phyloP scores from a whole-genome alignment of 2,888 invertebrate genomes.

The Peribatodes rhomboidaria region DNA sequence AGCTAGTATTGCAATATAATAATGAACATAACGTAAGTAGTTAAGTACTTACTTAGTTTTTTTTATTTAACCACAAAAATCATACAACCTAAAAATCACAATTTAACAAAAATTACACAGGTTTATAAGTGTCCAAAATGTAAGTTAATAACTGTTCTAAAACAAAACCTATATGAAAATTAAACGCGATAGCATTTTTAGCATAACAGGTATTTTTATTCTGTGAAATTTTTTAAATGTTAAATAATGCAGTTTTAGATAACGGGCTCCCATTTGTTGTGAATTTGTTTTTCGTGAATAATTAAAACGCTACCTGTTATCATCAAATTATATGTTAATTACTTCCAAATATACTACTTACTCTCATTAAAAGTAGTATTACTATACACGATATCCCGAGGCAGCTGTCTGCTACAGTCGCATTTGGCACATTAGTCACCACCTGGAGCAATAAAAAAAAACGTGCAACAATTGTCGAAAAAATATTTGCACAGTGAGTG shows the following conservation, averaged over 20 bases:
- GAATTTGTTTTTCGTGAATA: slow-evolving; percentile 1
- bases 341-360: slow-evolving; percentile 76
- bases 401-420: slow-evolving; percentile 89
- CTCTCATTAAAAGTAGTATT: slow-evolving; percentile 91
- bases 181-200: no score
- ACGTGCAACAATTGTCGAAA: neutral
- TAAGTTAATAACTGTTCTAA: no score
- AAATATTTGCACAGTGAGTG: neutral
- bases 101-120: no score
- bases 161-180: no score
- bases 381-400: slow-evolving; percentile 91
- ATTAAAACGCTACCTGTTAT: neutral
- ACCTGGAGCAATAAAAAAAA: slow-evolving; percentile 75
- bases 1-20: no score
- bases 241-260: neutral
- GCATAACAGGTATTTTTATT: neutral
- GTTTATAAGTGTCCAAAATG: no score
- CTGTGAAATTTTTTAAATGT: neutral
- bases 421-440: slow-evolving; percentile 88
- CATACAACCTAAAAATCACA: no score
- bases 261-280: neutral
- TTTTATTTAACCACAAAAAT: no score
- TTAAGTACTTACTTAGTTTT: no score
- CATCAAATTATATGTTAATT: neutral
- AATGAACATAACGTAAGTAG: no score